Conservation (phyloP, 2,797 vertebrate genomes). For the Tauraco hartlaubi region DNA sequence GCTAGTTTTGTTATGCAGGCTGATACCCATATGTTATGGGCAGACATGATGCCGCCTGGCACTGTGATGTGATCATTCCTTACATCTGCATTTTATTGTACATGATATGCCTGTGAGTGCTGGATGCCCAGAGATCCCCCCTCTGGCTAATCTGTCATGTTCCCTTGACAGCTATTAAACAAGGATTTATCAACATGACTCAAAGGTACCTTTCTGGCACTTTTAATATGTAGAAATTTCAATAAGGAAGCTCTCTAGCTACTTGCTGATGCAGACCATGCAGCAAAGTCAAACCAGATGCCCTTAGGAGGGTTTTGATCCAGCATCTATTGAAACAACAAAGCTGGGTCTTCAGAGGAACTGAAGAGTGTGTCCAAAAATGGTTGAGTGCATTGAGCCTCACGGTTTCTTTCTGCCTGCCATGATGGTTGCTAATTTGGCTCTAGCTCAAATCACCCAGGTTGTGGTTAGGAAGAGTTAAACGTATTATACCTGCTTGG, state of each 20-base stretch:
- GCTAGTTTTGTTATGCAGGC: not conserved
- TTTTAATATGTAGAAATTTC: conserved; percentile 21
- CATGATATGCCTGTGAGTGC: not conserved
- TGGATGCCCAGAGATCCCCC: conserved; percentile 13
- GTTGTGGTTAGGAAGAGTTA: not conserved
- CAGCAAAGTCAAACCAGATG: conserved; percentile 24
- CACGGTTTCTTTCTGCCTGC: not conserved
- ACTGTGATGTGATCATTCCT: not conserved
- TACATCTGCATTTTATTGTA: conserved; percentile 27
- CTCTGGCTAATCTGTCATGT: conserved; percentile 54
- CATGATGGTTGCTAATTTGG: not conserved
- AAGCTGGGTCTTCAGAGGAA: not conserved
- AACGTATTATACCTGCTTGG: fast-evolving
- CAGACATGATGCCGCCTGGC: conserved; percentile 4
- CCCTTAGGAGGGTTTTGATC: not conserved
- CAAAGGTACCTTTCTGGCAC: conserved; percentile 49
- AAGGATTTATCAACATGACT: conserved; percentile 67
- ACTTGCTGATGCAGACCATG: conserved; percentile 34
- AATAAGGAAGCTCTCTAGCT: not conserved
- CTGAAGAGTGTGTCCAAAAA: not conserved
- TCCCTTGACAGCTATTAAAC: conserved; percentile 45
- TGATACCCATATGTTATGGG: not conserved
- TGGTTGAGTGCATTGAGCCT: not conserved
- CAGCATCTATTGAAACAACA: not conserved
- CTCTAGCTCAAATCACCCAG: not conserved